phyloP scores from a whole-genome alignment of 2,888 invertebrate genomes.

The Drosophila greeni region DNA sequence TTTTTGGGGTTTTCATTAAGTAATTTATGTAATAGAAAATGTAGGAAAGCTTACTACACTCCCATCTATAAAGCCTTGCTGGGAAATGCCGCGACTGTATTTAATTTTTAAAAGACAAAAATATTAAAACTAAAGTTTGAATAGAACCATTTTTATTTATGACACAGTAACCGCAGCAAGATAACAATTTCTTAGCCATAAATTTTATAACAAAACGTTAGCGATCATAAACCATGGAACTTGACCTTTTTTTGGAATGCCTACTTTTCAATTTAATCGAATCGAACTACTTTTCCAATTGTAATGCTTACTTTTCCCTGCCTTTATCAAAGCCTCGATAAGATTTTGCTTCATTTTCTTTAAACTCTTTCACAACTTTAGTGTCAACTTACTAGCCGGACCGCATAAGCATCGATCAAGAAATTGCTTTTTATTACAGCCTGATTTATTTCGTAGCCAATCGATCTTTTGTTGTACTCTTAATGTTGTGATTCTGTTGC shows the following conservation, averaged over 20 bases:
- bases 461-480: slow-evolving; percentile 38
- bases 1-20: no score
- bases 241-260: slow-evolving; percentile 6
- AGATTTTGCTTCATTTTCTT: slow-evolving; percentile 19
- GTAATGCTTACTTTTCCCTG: slow-evolving; percentile 27
- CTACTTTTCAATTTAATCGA: slow-evolving; percentile 2
- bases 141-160: neutral
- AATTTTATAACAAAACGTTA: neutral
- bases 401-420: slow-evolving; percentile 3
- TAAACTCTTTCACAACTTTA: neutral
- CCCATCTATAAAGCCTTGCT: no score
- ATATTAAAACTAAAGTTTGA: neutral
- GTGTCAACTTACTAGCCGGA: slow-evolving; percentile 2
- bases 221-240: slow-evolving; percentile 13
- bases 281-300: slow-evolving; percentile 5
- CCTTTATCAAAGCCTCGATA: slow-evolving; percentile 23
- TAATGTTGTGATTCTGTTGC: slow-evolving; percentile 66
- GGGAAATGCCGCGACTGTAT: no score
- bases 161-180: neutral
- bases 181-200: neutral
- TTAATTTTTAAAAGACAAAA: neutral
- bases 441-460: slow-evolving; percentile 24
- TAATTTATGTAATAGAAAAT: no score
- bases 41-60: no score
- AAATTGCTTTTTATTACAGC: slow-evolving; percentile 43